A percentile compares a stretch with the other conserved stretches of the same genome.
Evolutionary conservation across 2,888 invertebrate species (phyloP).

Genomic region (Ypsolopha scabrella): DNA sequence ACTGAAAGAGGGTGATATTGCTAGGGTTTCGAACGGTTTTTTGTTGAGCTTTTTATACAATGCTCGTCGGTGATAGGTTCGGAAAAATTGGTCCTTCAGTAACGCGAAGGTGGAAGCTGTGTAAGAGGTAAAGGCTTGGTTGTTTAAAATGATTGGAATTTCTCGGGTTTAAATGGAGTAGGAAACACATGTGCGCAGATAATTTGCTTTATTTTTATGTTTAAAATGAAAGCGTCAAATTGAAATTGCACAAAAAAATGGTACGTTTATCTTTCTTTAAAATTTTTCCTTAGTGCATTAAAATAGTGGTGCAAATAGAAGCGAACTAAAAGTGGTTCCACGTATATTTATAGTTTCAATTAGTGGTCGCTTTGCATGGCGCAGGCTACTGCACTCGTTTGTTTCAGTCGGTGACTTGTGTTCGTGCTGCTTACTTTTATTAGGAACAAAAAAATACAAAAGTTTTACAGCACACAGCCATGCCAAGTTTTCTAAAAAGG

Average conservation of each 20-base stretch:
- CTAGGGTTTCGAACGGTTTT: background rate
- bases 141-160: background rate
- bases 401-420: constrained; percentile 9
- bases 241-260: too few species aligned
- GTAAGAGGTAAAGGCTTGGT: background rate
- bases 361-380: constrained; percentile 40
- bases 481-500: background rate
- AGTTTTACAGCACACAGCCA: constrained; percentile 1
- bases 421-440: constrained; percentile 4
- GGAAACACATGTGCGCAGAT: constrained; percentile 3
- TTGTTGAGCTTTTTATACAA: background rate
- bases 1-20: background rate
- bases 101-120: background rate
- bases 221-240: background rate
- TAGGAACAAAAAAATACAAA: background rate
- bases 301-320: constrained; percentile 38
- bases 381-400: constrained; percentile 25
- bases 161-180: background rate
- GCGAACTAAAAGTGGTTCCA: constrained; percentile 35
- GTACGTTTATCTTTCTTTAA: too few species aligned
- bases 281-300: constrained; percentile 5
- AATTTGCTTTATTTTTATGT: background rate
- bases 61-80: background rate
- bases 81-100: background rate
- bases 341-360: constrained; percentile 65